phyloP scores from a whole-genome alignment of 1,140 invertebrate genomes.

The Dinothrombium tinctorium region DNA sequence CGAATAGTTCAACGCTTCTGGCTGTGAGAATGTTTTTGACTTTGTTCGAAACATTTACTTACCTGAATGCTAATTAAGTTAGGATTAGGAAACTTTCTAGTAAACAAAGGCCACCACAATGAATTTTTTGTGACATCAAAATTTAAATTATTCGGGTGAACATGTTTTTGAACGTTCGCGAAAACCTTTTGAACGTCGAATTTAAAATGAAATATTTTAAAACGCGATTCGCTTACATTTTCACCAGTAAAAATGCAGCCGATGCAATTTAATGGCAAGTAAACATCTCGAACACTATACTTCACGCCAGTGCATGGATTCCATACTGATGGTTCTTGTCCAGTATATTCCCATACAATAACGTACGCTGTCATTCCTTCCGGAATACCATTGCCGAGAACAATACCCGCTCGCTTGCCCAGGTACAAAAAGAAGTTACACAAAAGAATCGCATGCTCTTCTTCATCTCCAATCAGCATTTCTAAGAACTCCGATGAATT shows the following conservation, averaged over 20 bases:
- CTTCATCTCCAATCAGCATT: slow-evolving; percentile 43
- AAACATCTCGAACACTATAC: slow-evolving; percentile 35
- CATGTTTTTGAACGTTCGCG: slow-evolving; percentile 43
- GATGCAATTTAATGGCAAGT: slow-evolving; percentile 48
- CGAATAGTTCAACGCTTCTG: slow-evolving; percentile 27
- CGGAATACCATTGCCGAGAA: slow-evolving; percentile 42
- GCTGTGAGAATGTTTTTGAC: slow-evolving; percentile 17
- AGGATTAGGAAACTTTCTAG: slow-evolving; percentile 19
- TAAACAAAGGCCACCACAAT: slow-evolving; percentile 38
- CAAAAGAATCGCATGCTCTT: slow-evolving; percentile 56
- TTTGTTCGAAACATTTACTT: neutral
- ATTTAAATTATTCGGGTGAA: slow-evolving; percentile 36
- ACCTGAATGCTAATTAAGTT: slow-evolving; percentile 29
- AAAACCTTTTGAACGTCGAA: slow-evolving; percentile 29
- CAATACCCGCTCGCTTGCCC: slow-evolving; percentile 40
- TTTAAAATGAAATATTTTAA: slow-evolving; percentile 4
- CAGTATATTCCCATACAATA: slow-evolving; percentile 23
- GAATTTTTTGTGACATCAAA: slow-evolving; percentile 36
- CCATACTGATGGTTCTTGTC: slow-evolving; percentile 25
- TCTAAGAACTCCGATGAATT: slow-evolving; percentile 45
- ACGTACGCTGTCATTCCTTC: slow-evolving; percentile 47
- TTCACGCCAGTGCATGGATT: slow-evolving; percentile 43
- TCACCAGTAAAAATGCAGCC: slow-evolving; percentile 28
- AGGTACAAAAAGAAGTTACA: slow-evolving; percentile 42
- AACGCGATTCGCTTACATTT: slow-evolving; percentile 23